Evolutionary conservation across 2,113 vertebrate genomes (phyloP), one percentile per base, ranked within the genome.

Genomic region (Fregetta grallaria): DNA sequence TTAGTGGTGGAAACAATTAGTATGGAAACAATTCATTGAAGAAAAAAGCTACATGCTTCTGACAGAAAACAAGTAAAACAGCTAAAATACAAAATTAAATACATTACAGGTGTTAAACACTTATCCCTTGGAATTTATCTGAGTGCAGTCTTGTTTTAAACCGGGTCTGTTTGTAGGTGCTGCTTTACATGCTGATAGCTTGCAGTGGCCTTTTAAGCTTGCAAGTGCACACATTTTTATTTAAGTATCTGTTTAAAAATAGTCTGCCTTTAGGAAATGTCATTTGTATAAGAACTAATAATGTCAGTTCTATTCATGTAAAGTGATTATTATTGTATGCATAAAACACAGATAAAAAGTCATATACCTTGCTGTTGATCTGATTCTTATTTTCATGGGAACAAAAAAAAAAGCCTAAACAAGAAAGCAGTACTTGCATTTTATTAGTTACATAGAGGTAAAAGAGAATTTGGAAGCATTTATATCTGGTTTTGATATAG

Each of bases 181-280:
- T 76, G 38, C 3, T 66, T 92, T 92, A 75, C 21, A 86, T 5
- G 5, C 27, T 81, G 70, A 55, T 75, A 75, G 6, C 11, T 92
- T 92, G 34, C 68, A 74, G 30, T 68, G 68, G 53, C 72, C 52
- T 86, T 88, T 90, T 61, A 83, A 59, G 42, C 44, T 88, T 80
- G 68, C 63, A 84, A 36, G 30, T 84, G 44, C 50, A 86, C 29
- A 80, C 2, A 71, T 92, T 82, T 96, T 90, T 95, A 53, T 86
- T 70, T 77, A 72, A 44, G 34, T 79, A 34, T 23, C n/a, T 74
- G 23, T 65, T 95, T 94, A 75, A 94, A 94, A 94, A 62, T 68
- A 91, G 49, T 59, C 27, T 68, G 21, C 36, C 34, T 92, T 96
- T 84, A 86, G 56, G 59, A 96, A 95, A 90, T 92, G 38, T 81